Evolutionary conservation across 1,140 invertebrate genomes (phyloP).

Genomic region (Drosophila bipectinata): DNA sequence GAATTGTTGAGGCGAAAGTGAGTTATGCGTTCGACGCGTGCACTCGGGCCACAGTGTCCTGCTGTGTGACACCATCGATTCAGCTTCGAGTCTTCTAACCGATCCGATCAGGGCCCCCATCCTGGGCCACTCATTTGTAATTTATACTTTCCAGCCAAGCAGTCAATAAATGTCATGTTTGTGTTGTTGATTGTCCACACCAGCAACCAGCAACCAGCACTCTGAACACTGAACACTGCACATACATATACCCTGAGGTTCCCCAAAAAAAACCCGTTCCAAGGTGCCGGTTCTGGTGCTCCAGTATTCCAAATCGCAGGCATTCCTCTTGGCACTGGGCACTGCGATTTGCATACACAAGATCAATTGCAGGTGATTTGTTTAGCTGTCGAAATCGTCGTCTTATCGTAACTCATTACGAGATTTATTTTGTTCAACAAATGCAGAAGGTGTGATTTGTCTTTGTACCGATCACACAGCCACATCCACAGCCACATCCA

Average conservation of each 20-base stretch:
- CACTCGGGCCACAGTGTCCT: conserved; percentile 69
- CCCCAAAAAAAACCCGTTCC: not conserved
- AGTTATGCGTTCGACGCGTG: conserved; percentile 58
- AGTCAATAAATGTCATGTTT: conserved; percentile 82
- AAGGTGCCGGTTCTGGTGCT: conserved; percentile 34
- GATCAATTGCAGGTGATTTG: conserved; percentile 84
- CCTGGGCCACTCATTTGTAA: conserved; percentile 58
- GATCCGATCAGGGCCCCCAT: not conserved
- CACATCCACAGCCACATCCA: too few species aligned
- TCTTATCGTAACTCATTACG: conserved; percentile 84
- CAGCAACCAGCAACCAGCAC: conserved; percentile 8
- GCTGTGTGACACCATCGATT: conserved; percentile 34
- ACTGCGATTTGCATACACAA: conserved; percentile 77
- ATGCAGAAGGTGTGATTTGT: conserved; percentile 84
- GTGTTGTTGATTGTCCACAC: conserved; percentile 80
- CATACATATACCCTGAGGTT: not conserved
- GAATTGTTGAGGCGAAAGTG: conserved; percentile 53
- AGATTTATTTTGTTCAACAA: conserved; percentile 84
- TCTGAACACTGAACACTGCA: conserved; percentile 4
- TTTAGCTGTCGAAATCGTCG: conserved; percentile 84
- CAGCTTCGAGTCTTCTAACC: conserved; percentile 1
- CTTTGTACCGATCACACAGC: conserved; percentile 78
- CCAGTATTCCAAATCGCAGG: conserved; percentile 78
- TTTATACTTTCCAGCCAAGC: conserved; percentile 78
- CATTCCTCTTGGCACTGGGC: conserved; percentile 66